phyloP scores from a whole-genome alignment of 1,140 invertebrate genomes.

The Proctacanthus coquilletti region DNA sequence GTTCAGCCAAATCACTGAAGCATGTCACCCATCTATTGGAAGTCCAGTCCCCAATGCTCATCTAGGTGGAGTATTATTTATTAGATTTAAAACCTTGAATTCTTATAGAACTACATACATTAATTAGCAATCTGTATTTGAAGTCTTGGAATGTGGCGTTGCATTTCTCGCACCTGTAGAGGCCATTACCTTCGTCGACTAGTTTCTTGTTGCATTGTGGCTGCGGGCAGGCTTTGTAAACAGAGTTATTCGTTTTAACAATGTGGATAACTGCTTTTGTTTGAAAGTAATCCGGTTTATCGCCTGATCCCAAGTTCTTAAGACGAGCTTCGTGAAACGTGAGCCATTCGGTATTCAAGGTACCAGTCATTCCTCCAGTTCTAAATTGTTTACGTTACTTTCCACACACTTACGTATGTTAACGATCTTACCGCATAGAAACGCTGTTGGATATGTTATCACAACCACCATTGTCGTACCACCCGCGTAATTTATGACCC shows the following conservation, averaged over 20 bases:
- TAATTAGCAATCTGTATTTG: constrained; percentile 69
- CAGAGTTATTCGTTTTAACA: constrained; percentile 44
- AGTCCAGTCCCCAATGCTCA: constrained; percentile 66
- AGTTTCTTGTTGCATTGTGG: constrained; percentile 87
- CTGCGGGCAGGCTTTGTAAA: constrained; percentile 81
- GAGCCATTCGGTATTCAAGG: constrained; percentile 41
- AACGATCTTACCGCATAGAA: constrained; percentile 34
- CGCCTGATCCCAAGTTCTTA: constrained; percentile 43
- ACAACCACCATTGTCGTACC: constrained; percentile 70
- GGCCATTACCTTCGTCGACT: constrained; percentile 66
- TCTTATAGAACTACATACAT: constrained; percentile 39
- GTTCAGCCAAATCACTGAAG: constrained; percentile 77
- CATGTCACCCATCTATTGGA: constrained; percentile 74
- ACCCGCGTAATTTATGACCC: constrained; percentile 70
- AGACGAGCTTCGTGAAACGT: constrained; percentile 55
- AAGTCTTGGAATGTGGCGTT: constrained; percentile 67
- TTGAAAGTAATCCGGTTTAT: constrained; percentile 67
- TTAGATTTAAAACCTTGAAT: constrained; percentile 5
- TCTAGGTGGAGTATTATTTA: constrained; percentile 30
- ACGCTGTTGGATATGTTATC: constrained; percentile 43
- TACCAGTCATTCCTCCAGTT: constrained; percentile 28
- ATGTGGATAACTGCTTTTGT: constrained; percentile 51
- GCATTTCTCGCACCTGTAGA: constrained; percentile 92
- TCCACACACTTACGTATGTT: background rate
- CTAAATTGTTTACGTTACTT: background rate